Percentiles rank a stretch among this genome's conserved stretches.
Conservation (phyloP, 2,888 invertebrate species). For the Drosophila ustulata region DNA sequence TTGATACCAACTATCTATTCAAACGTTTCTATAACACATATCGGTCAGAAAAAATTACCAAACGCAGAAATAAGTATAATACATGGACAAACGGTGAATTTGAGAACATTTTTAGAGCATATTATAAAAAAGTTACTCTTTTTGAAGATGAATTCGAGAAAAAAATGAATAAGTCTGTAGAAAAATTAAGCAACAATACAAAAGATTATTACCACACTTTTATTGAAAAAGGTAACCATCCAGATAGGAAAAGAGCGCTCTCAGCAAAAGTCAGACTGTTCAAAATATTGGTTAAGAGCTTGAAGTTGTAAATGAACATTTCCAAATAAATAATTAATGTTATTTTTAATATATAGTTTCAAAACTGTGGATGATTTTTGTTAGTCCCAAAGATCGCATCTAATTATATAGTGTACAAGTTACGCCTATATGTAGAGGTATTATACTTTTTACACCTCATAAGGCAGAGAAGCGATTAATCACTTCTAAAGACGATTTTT, state of each 20-base stretch:
- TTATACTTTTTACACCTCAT: background rate
- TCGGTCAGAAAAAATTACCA: background rate
- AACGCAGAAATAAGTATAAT: background rate
- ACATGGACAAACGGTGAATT: background rate
- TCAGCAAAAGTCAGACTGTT: background rate
- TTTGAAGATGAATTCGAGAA: background rate
- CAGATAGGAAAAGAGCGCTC: background rate
- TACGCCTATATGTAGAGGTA: too few relatives aligned
- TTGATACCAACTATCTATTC: background rate
- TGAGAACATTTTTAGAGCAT: background rate
- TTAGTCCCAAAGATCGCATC: too few relatives aligned
- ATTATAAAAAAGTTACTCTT: background rate
- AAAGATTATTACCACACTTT: background rate
- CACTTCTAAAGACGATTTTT: too few relatives aligned
- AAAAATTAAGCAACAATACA: background rate
- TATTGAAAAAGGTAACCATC: background rate
- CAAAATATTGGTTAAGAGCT: background rate
- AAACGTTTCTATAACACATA: background rate
- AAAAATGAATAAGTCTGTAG: background rate
- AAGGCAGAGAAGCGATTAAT: conserved; percentile 17
- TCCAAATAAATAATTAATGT: background rate
- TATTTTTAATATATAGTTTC: too few relatives aligned
- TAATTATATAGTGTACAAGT: too few relatives aligned
- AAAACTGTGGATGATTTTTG: background rate
- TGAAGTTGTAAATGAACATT: background rate